Conservation (phyloP, 1,140 invertebrate species). For the Drosophila triauraria region DNA sequence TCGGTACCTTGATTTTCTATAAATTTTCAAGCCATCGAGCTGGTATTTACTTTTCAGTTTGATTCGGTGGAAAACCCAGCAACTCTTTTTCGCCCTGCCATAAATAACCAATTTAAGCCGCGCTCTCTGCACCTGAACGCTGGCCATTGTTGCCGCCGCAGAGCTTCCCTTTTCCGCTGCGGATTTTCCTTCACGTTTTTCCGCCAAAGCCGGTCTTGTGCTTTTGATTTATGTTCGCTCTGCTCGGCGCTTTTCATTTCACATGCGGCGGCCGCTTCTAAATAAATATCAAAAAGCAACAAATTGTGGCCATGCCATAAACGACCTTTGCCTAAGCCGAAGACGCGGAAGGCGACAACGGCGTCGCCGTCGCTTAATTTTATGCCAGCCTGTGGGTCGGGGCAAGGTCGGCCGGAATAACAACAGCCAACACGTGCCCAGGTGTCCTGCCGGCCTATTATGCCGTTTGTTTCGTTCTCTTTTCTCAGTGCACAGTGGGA, state of each 20-base stretch:
- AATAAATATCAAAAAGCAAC: conserved; percentile 83
- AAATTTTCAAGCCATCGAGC: background rate
- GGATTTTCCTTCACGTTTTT: conserved; percentile 46
- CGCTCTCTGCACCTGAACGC: conserved; percentile 55
- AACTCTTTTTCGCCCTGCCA: conserved; percentile 52
- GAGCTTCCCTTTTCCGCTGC: conserved; percentile 48
- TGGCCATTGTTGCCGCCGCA: conserved; percentile 47
- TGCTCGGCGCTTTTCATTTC: conserved; percentile 53
- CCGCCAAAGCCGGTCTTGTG: conserved; percentile 39
- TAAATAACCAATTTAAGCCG: conserved; percentile 75
- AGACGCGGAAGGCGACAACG: conserved; percentile 36
- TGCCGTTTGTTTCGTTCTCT: conserved; percentile 41
- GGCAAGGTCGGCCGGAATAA: conserved; percentile 55
- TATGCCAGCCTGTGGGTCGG: conserved; percentile 56
- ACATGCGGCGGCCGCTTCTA: conserved; percentile 53
- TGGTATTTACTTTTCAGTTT: background rate
- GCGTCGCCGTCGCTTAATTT: conserved; percentile 67
- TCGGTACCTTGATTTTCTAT: conserved; percentile 7
- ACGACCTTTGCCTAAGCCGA: conserved; percentile 40
- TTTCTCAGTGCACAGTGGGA: conserved; percentile 38
- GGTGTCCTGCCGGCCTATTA: conserved; percentile 61
- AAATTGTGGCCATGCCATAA: conserved; percentile 67
- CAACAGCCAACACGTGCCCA: conserved; percentile 60
- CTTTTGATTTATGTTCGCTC: conserved; percentile 66
- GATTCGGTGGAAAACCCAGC: background rate